Evolutionary conservation across 2,113 vertebrate species (phyloP).

Genomic region (Otocyon megalotis): DNA sequence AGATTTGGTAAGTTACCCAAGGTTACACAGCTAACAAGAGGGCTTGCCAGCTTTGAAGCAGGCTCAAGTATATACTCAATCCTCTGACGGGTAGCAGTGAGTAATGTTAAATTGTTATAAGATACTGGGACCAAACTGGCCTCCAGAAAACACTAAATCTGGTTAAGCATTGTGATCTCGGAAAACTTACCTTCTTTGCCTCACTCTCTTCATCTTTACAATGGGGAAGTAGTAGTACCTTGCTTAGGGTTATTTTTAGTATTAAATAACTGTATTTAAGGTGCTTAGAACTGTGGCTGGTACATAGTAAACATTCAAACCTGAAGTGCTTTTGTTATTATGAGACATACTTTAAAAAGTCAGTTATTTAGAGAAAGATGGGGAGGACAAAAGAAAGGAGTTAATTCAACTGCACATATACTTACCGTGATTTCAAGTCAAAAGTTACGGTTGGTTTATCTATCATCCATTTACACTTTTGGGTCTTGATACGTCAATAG

Average conservation of each 20-base stretch:
- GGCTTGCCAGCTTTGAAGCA: not conserved
- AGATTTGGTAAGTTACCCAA: conserved; percentile 27
- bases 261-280: not conserved
- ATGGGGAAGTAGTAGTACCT: not conserved
- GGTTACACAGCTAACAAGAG: not conserved
- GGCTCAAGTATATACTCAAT: not conserved
- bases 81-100: not conserved
- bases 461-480: conserved; percentile 51
- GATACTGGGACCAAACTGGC: not conserved
- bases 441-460: conserved; percentile 1
- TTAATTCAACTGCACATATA: conserved; percentile 10
- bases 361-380: conserved; percentile 45
- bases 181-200: not conserved
- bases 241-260: conserved; percentile 4
- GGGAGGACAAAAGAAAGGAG: conserved; percentile 42
- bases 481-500: conserved; percentile 36
- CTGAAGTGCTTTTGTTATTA: not conserved
- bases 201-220: not conserved
- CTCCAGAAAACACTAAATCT: not conserved
- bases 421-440: not conserved
- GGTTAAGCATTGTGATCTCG: not conserved
- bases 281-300: conserved; percentile 1
- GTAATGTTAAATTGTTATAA: conserved; percentile 1
- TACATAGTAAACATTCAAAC: conserved; percentile 50
- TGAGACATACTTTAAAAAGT: conserved; percentile 38